A percentile compares a stretch with the other conserved stretches of the same genome.
These are phyloP conservation scores for Uropetala carovei DNA, from an alignment of 2,888 invertebrate species.

Conservation along the genomic window DNA sequence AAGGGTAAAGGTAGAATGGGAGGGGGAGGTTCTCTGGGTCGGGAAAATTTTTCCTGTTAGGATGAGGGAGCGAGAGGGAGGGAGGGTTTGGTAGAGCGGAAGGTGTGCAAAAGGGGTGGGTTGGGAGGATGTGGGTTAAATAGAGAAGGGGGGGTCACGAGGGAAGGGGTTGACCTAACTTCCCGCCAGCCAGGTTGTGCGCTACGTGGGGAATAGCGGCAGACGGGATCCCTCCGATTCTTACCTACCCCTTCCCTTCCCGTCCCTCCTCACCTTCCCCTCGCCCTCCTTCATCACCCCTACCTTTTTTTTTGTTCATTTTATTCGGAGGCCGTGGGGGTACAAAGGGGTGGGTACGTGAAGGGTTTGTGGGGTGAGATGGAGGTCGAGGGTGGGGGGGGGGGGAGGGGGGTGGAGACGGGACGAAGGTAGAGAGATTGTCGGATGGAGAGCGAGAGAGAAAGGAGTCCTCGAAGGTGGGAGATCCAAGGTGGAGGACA, in stretches of 20 bases:
- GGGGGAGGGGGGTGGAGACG: neutral
- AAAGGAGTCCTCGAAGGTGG: slow-evolving; percentile 55
- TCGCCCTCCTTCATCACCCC: slow-evolving; percentile 44
- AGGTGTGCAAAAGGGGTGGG: slow-evolving; percentile 64
- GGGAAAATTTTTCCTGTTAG: neutral
- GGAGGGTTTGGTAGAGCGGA: slow-evolving; percentile 19
- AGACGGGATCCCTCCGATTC: slow-evolving; percentile 40
- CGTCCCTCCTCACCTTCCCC: slow-evolving; percentile 21
- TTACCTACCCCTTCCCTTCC: slow-evolving; percentile 5
- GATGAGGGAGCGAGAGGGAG: neutral
- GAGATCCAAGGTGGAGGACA: slow-evolving; percentile 33
- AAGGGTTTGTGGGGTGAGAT: neutral
- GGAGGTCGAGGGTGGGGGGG: neutral
- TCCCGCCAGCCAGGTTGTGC: slow-evolving; percentile 54
- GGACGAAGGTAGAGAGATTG: neutral
- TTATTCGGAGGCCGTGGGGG: neutral
- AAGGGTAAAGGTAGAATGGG: neutral
- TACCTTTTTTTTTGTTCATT: slow-evolving; percentile 54
- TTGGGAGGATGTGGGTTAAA: slow-evolving; percentile 59
- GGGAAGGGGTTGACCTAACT: slow-evolving; percentile 60
- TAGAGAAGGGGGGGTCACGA: slow-evolving; percentile 35
- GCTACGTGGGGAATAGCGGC: slow-evolving; percentile 42
- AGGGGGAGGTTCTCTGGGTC: neutral
- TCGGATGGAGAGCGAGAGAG: neutral
- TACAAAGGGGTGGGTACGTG: slow-evolving; percentile 6